A percentile compares a stretch with the other conserved stretches of the same genome.
Conservation (phyloP, 2,888 invertebrate genomes). For the Dicranocentrus wangi region DNA sequence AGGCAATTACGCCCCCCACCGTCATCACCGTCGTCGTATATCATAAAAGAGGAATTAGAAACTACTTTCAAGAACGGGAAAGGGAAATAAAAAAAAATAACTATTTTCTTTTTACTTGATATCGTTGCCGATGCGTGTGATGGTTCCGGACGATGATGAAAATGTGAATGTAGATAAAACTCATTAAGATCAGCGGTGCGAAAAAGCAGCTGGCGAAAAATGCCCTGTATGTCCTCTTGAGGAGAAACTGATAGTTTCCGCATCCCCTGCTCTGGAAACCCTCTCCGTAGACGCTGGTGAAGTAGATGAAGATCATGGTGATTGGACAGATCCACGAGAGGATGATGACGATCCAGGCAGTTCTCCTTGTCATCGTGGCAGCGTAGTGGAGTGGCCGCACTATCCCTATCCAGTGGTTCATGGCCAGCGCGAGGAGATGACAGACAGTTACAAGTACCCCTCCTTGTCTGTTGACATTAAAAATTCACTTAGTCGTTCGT, state of each 20-base stretch:
- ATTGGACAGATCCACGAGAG: conserved; percentile 79
- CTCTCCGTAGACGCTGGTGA: conserved; percentile 76
- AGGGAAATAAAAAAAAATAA: not conserved
- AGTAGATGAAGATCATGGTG: conserved; percentile 77
- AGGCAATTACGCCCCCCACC: no score
- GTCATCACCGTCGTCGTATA: no score
- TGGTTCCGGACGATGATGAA: conserved; percentile 78
- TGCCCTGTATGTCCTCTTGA: conserved; percentile 76
- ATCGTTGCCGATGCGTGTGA: conserved; percentile 76
- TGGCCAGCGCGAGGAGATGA: conserved; percentile 80
- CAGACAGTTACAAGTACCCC: conserved; percentile 80
- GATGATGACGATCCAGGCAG: conserved; percentile 77
- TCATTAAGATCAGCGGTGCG: conserved; percentile 79
- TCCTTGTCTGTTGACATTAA: conserved; percentile 75
- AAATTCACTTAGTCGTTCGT: not conserved
- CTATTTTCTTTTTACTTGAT: conserved; percentile 71
- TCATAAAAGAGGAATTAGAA: no score
- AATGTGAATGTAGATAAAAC: conserved; percentile 79
- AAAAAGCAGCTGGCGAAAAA: conserved; percentile 78
- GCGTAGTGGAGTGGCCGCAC: conserved; percentile 80
- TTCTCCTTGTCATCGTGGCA: conserved; percentile 78
- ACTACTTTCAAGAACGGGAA: no score
- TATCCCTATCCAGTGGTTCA: conserved; percentile 82
- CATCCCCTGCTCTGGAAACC: conserved; percentile 75
- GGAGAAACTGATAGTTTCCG: conserved; percentile 73